Base-by-base conservation (phyloP, 2,113 vertebrate species). In the Labrus mixtus region DNA sequence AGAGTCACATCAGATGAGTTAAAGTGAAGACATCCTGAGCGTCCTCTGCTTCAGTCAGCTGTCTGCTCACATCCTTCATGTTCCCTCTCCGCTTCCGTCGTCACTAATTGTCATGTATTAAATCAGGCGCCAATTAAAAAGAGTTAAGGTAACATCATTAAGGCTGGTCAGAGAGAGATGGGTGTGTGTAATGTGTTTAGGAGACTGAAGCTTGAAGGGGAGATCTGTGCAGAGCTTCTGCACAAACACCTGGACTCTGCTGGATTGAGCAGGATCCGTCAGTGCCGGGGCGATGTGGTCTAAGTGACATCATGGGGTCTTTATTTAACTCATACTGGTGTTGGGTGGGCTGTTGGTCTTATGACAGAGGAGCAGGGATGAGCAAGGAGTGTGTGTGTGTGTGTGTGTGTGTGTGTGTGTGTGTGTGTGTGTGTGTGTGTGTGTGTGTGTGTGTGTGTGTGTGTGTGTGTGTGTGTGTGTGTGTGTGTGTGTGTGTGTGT, bases 111-210 rank as follows among this genome's bases (percentile, higher is more conserved):
- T 60, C 50, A 23, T 83, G 61, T 69, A 75, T 89, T 71, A 68
- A 84, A 86, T 76, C 77, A 86, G 78, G 60, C 81, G 59, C 71
- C 71, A 78, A 75, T 90, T 83, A 56, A 84, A 84, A 88, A 59
- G 17, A 79, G 76, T 90, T 86, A 78, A 68, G 60, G 59, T 91
- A 90, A 89, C 78, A 84, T 85, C 51, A 85, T 90, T 91, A 88
- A 12, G 43, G 36, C 13, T 48, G 68, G 83, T 87, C 76, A 88
- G 67, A 62, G 79, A 71, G 74, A 81, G 72, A n/a, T 69, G 66
- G 85, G 55, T 68, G n/a, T 37, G 57, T 73, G 53, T 87, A 88
- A 92, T 86, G 53, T 70, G 69, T 66, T 86, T 90, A 78, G 59
- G 56, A 66, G 29, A 54, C 73, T 51, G 62, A 46, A 16, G 19